A percentile compares a stretch with the other conserved stretches of the same genome.
Evolutionary conservation across 2,797 vertebrate species (phyloP).

Genomic region (Buceros bicornis): DNA sequence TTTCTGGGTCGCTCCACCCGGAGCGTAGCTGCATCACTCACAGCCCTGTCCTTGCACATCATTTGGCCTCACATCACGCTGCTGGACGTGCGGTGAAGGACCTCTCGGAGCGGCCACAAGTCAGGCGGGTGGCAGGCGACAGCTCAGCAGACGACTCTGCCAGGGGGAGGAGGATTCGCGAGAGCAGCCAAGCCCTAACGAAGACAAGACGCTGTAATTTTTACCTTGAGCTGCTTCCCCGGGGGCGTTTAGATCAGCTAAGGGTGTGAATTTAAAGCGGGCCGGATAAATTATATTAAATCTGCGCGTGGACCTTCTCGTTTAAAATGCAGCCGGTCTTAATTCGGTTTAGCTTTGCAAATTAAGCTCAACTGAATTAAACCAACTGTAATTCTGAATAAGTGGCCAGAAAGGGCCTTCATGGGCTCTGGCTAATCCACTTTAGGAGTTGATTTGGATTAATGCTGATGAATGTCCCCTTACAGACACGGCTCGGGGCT

Average conservation of each 20-base stretch:
- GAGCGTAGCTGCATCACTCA: not conserved
- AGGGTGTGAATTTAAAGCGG: not conserved
- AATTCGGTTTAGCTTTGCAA: not conserved
- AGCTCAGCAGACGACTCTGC: not conserved
- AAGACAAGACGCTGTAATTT: not conserved
- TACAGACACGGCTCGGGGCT: not conserved
- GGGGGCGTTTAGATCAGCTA: not conserved
- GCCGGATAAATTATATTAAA: not conserved
- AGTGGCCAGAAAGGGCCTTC: not conserved
- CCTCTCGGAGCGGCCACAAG: not conserved
- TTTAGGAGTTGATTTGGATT: not conserved
- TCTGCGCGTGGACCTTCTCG: rapidly evolving
- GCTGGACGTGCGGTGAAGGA: not conserved
- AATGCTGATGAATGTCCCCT: not conserved
- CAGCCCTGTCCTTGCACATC: rapidly evolving
- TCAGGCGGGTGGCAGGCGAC: not conserved
- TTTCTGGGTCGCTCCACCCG: rapidly evolving
- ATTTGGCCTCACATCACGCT: not conserved
- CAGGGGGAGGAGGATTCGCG: not conserved
- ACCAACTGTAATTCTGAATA: not conserved
- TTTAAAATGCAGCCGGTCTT: not conserved
- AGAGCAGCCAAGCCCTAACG: not conserved
- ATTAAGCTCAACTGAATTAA: slow-evolving; percentile 15
- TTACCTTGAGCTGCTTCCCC: not conserved
- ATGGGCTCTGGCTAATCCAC: not conserved